Evolutionary conservation across 2,797 vertebrate species (phyloP).

Genomic region (Dermochelys coriacea): DNA sequence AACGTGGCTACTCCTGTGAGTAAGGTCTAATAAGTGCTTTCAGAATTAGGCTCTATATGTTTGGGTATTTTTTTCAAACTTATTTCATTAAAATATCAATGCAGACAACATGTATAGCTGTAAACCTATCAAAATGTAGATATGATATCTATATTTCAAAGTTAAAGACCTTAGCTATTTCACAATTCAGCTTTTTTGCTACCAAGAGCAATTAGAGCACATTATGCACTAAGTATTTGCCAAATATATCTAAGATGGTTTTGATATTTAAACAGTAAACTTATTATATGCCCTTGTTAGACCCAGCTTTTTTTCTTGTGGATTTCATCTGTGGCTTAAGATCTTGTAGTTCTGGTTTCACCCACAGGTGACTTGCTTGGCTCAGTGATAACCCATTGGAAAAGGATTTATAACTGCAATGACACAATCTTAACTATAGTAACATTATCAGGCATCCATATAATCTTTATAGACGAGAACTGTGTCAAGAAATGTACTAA

Average conservation of each 20-base stretch:
- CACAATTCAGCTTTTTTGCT: background rate
- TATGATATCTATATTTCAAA: background rate
- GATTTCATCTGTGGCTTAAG: background rate
- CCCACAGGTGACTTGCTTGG: background rate
- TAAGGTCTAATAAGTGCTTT: background rate
- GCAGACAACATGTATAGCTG: background rate
- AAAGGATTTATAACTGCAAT: background rate
- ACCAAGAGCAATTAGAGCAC: background rate
- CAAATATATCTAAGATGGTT: background rate
- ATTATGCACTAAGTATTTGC: background rate
- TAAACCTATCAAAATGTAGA: background rate
- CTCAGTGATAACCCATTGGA: background rate
- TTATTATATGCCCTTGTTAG: background rate
- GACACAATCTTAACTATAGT: background rate
- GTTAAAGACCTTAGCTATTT: background rate
- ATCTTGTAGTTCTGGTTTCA: background rate
- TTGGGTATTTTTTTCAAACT: background rate
- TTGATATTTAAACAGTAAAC: background rate
- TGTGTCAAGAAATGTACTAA: background rate
- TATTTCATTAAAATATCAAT: background rate
- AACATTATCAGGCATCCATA: accelerated
- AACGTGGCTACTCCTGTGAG: slow-evolving; percentile 11
- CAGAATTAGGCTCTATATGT: background rate
- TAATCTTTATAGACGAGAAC: slow-evolving; percentile 13
- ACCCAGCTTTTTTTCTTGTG: background rate